Conservation (phyloP, 2,113 vertebrate genomes). For the Salvator merianae region DNA sequence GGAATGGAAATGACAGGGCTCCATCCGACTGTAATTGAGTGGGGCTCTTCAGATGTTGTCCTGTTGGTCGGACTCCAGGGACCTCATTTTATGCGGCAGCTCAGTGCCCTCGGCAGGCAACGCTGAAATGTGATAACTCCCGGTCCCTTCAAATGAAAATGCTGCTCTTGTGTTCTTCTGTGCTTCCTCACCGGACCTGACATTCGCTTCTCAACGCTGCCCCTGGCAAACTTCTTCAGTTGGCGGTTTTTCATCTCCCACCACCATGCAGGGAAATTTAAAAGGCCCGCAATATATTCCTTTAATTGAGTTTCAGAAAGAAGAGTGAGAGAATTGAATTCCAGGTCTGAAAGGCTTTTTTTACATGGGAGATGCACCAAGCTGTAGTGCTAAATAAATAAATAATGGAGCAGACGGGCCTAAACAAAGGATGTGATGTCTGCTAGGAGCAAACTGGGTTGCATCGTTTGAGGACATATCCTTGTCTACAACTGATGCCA, state of each 20-base stretch:
- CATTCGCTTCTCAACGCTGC: slow-evolving; percentile 63
- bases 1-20: slow-evolving; percentile 37
- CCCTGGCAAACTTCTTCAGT: slow-evolving; percentile 55
- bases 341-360: neutral
- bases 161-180: slow-evolving; percentile 40
- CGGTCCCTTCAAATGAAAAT: slow-evolving; percentile 38
- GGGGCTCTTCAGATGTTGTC: slow-evolving; percentile 53
- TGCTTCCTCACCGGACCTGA: slow-evolving; percentile 64
- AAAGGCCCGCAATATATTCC: slow-evolving; percentile 54
- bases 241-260: slow-evolving; percentile 58
- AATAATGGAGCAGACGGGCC: no score
- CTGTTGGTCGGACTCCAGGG: slow-evolving; percentile 50
- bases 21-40: neutral
- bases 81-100: slow-evolving; percentile 56
- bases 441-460: neutral
- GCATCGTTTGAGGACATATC: neutral
- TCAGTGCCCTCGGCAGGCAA: rapidly evolving
- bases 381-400: neutral
- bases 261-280: slow-evolving; percentile 63
- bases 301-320: slow-evolving; percentile 53
- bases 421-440: no score
- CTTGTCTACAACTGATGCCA: neutral
- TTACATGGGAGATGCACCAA: rapidly evolving
- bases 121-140: slow-evolving; percentile 45
- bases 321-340: slow-evolving; percentile 6